Evolutionary conservation across 2,797 vertebrate genomes (phyloP).

Genomic region (Acipenser oxyrinchus): DNA sequence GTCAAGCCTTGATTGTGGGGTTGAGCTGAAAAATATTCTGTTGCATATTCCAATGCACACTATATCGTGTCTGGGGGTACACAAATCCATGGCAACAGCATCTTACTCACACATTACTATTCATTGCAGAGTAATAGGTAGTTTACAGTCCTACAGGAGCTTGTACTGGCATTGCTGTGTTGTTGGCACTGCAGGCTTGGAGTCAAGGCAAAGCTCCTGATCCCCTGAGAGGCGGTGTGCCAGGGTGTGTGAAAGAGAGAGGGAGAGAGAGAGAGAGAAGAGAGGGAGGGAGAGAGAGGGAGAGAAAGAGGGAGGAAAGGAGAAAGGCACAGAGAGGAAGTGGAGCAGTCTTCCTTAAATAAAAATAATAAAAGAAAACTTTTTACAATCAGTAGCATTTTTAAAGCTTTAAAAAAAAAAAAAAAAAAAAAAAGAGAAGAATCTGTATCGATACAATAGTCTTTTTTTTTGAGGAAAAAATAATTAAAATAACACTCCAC

Average conservation of each 20-base stretch:
- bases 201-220: conserved; percentile 69
- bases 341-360: no score
- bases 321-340: conserved; percentile 7
- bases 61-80: no score
- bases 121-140: background rate
- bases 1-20: no score
- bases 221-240: conserved; percentile 68
- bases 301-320: conserved; percentile 10
- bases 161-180: conserved; percentile 64
- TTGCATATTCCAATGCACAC: no score
- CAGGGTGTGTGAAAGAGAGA: conserved; percentile 12
- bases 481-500: background rate
- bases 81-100: background rate
- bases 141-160: conserved; percentile 30
- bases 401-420: conserved; percentile 15
- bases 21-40: no score
- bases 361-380: background rate
- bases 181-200: conserved; percentile 65
- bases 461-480: no score
- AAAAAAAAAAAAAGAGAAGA: no score
- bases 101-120: background rate
- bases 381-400: conserved; percentile 45
- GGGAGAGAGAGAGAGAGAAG: background rate
- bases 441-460: no score
- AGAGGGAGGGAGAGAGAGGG: conserved; percentile 20